phyloP scores from a whole-genome alignment of 2,113 vertebrate genomes.

The Malurus cyaneus region DNA sequence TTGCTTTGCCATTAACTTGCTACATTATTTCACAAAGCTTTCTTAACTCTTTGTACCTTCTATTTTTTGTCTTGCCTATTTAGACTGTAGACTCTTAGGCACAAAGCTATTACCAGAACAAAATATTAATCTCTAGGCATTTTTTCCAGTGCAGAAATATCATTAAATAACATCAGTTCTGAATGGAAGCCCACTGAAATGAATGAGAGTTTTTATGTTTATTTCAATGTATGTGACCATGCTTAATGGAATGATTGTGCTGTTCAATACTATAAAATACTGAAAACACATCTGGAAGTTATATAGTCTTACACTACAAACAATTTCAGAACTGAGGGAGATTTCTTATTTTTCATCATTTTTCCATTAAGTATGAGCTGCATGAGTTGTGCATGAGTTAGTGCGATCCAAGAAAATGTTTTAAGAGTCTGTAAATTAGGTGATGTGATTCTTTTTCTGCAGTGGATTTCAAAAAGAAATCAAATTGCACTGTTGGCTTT shows the following conservation, averaged over 20 bases:
- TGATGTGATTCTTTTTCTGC: neutral
- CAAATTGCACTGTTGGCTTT: neutral
- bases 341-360: neutral
- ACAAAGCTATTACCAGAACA: neutral
- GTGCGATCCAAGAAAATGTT: neutral
- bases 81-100: neutral
- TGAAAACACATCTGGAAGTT: neutral
- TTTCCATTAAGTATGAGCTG: neutral
- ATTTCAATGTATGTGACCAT: neutral
- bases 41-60: neutral
- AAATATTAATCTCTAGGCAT: neutral
- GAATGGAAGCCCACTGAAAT: neutral
- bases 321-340: neutral
- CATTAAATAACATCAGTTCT: neutral
- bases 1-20: neutral
- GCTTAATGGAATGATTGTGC: neutral
- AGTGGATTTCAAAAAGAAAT: neutral
- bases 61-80: neutral
- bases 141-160: neutral
- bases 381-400: neutral
- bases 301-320: neutral
- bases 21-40: neutral
- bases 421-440: neutral
- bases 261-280: neutral
- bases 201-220: neutral